Evolutionary conservation across 1,140 invertebrate genomes (phyloP), one percentile per base, ranked within the genome.

Genomic region (Pseudomyrmex flavicornis): DNA sequence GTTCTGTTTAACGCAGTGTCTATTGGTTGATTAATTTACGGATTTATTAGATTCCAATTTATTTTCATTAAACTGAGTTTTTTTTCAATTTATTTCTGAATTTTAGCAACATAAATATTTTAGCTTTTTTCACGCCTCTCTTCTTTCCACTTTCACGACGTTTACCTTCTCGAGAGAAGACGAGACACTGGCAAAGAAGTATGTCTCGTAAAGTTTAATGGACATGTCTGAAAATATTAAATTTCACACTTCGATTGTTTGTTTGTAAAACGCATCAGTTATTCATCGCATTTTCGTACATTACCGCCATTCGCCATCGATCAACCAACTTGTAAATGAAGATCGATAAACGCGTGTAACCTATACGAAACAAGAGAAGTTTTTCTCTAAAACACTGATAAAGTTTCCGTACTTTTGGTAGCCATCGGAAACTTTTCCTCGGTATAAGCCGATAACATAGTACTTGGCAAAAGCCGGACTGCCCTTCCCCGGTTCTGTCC

Each of bases 381-480:
- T 58, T 63, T 84, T 48, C 22, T 72, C 5, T 69, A 52, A 22
- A 50, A 17, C 20, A 22, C 3, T 13, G 58, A 76, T 75, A 66
- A 85, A 87, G 48, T 88, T 86, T 50, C 58, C 35, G 26, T 59
- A 68, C 56, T 79, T 58, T 50, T 10, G 59, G n/a, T 61, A 54
- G 35, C 5, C 9, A 22, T 9, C 50, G 58, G 15, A 73, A 84
- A 73, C 35, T 80, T 46, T n/a, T 58, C 2, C 26, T 17, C 15
- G 46, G 66, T 72, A 61, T 77, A 85, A 82, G 73, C 66, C 46
- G 83, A 88, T 88, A 88, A 88, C 72, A 76, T 76, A 84, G 54
- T 83, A 83, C 63, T 80, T 63, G 82, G 61, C 86, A 80, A 84
- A 73, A 85, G 58, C 50, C 12, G 35, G 20, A 15, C 54, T 15